These are phyloP conservation scores for Euzetes globulus DNA, from an alignment of 2,888 invertebrate genomes.

Conservation along the genomic window DNA sequence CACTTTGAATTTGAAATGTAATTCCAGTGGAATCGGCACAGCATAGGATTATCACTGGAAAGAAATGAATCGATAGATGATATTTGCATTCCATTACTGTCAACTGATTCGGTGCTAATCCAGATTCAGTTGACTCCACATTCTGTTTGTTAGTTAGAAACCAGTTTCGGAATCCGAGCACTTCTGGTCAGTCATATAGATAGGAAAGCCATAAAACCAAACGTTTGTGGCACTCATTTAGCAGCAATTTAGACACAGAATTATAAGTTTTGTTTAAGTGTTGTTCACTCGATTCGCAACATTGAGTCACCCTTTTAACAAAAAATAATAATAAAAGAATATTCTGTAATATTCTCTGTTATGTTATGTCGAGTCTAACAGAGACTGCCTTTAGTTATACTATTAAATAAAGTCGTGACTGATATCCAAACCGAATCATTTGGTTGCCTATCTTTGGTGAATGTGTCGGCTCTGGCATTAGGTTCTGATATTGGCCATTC, in stretches of 20 bases:
- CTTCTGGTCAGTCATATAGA: not conserved
- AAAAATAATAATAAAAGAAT: not conserved
- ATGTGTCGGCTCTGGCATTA: not conserved
- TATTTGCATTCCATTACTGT: not conserved
- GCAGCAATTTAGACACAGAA: no score
- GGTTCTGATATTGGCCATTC: not conserved
- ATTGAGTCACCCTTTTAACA: not conserved
- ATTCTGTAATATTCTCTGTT: not conserved
- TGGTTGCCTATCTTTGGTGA: not conserved
- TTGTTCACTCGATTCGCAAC: not conserved
- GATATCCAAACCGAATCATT: not conserved
- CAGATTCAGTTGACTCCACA: not conserved
- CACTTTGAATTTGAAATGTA: no score
- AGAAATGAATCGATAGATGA: not conserved
- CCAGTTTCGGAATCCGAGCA: not conserved
- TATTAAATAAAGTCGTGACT: conserved; percentile 8
- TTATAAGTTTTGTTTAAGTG: not conserved
- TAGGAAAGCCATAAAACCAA: not conserved
- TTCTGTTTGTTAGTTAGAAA: not conserved
- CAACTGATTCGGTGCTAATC: not conserved
- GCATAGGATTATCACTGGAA: not conserved
- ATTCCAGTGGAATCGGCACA: no score
- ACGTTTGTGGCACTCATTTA: not conserved
- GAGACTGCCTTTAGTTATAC: not conserved
- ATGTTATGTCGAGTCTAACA: not conserved